Evolutionary conservation across 2,888 invertebrate genomes (phyloP).

Genomic region (Thecocarcelia acutangulata): DNA sequence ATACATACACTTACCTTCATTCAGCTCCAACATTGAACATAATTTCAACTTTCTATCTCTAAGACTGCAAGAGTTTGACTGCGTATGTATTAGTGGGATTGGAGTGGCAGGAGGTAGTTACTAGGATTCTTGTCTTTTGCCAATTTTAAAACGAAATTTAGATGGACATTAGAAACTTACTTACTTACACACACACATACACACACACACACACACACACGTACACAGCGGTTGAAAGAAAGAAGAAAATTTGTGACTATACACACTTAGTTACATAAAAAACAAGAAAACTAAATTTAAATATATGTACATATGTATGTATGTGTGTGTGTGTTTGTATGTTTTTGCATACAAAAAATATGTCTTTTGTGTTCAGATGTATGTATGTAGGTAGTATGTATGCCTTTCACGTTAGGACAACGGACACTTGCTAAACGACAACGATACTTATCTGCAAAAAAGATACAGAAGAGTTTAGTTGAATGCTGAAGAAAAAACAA

Average conservation of each 20-base stretch:
- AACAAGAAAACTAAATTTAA: conserved; percentile 38
- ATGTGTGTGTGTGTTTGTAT: not conserved
- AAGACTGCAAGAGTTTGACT: conserved; percentile 1
- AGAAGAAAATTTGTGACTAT: conserved; percentile 31
- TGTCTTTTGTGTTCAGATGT: not conserved
- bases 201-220: too few species aligned
- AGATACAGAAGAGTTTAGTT: conserved; percentile 49
- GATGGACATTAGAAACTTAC: conserved; percentile 70
- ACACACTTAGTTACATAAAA: not conserved
- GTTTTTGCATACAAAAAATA: too few species aligned
- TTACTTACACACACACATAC: too few species aligned
- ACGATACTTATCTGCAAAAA: conserved; percentile 58
- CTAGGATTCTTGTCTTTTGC: conserved; percentile 58
- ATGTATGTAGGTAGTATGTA: not conserved
- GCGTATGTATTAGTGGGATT: conserved; percentile 4
- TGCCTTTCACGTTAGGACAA: conserved; percentile 58
- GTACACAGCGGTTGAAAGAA: conserved; percentile 39
- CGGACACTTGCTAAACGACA: conserved; percentile 63
- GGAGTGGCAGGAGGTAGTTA: not conserved
- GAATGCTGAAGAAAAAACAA: conserved; percentile 26
- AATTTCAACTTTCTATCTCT: conserved; percentile 19
- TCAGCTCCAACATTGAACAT: conserved; percentile 32
- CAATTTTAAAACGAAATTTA: conserved; percentile 71
- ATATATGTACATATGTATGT: not conserved
- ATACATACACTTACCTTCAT: conserved; percentile 21